Base-by-base conservation (phyloP, 2,888 invertebrate species). In the Phymatocera aterrima region DNA sequence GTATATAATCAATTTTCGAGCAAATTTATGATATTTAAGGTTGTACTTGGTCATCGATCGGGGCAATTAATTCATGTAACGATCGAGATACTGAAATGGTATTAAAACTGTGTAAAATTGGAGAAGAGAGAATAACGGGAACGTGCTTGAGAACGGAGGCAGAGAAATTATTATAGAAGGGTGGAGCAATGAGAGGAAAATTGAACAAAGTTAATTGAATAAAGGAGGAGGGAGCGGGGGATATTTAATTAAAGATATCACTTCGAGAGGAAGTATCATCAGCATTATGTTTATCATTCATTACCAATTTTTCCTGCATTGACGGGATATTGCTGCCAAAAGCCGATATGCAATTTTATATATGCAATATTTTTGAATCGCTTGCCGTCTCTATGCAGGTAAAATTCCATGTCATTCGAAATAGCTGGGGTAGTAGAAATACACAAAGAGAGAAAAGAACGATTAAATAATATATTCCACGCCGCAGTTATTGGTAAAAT, bases 201-300 rank as follows among this genome's bases (percentile, higher is more conserved):
- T 15, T 34, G 34, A 51, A 34, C 10, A 12, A 51, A 8, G 31
- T 72, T 48, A 31, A 72, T 48, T 31, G 72, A 72, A 72, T 72
- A 31, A 28, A 24, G 51, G 31, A 37, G 18, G 51, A 72, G 72
- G 51, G 31, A 37, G 18, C 34, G 51, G 72, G 34, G 28, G 31
- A 72, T 34, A 72, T 72, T 51, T 48, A 51, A 72, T 72, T 48
- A 18, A 72, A 31, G 51, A 31, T 72, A 72, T 72, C 51, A 48
- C n/a, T 72, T n/a, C 51, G 51, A 51, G 18, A 18, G n/a, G 15
- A 24, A 51, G 34, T 72, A 48, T 72, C 10, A 51, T 72, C 21
- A 72, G 1, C 28, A 48, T 34, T n/a, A 64, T 5, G 18, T 37
- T 72, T 51, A 34, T 51, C 31, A 72, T 72, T 48, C 72, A 51